A percentile compares a stretch with the other conserved stretches of the same genome.
These are phyloP conservation scores for Colletes collaris DNA, from an alignment of 2,888 invertebrate species.

Conservation along the genomic window DNA sequence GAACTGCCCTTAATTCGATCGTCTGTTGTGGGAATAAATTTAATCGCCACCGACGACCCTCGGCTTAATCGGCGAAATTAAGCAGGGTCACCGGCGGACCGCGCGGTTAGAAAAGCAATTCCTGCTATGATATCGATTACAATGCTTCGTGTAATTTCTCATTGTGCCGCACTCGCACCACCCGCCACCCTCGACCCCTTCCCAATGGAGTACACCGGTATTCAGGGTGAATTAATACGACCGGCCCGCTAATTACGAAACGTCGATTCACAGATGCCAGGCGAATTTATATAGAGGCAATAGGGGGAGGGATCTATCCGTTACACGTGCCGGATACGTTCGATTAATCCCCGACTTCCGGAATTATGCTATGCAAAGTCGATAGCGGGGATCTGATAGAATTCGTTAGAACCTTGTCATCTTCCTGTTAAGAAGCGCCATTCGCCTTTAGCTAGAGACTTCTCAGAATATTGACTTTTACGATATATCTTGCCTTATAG, in stretches of 20 bases:
- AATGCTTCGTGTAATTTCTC: slow-evolving; percentile 10
- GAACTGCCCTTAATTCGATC: slow-evolving; percentile 4
- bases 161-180: background rate
- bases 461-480: too few relatives aligned
- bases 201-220: slow-evolving; percentile 6
- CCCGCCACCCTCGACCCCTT: background rate
- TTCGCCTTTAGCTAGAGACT: too few relatives aligned
- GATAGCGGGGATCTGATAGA: too few relatives aligned
- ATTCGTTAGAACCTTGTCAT: too few relatives aligned
- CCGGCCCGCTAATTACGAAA: slow-evolving; percentile 26
- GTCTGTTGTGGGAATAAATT: slow-evolving; percentile 31
- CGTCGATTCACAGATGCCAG: slow-evolving; percentile 5
- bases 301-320: background rate
- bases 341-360: slow-evolving; percentile 11
- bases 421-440: too few relatives aligned
- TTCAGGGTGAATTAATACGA: slow-evolving; percentile 35
- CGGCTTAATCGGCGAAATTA: slow-evolving; percentile 19
- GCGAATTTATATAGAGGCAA: slow-evolving; percentile 30
- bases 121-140: slow-evolving; percentile 36
- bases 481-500: too few relatives aligned
- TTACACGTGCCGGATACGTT: slow-evolving; percentile 6
- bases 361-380: too few relatives aligned
- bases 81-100: slow-evolving; percentile 3
- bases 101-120: slow-evolving; percentile 33
- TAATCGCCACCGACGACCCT: background rate